Conservation (phyloP, 1,140 invertebrate genomes). For the Oedothorax gibbosus region DNA sequence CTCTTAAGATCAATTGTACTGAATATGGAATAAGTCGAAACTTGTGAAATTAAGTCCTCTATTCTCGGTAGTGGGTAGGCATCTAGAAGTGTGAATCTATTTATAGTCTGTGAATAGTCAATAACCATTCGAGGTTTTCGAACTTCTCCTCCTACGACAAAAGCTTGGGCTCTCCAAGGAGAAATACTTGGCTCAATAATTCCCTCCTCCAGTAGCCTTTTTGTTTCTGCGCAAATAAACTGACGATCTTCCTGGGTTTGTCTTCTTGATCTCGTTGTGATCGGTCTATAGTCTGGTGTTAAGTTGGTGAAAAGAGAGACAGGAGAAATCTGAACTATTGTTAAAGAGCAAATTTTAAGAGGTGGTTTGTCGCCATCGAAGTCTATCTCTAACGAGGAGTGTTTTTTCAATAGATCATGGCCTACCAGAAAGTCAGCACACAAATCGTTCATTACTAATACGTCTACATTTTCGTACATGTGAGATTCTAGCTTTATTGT, state of each 20-base stretch:
- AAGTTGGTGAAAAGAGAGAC: constrained; percentile 13
- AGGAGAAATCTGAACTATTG: background rate
- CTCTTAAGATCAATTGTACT: constrained; percentile 65
- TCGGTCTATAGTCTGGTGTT: background rate
- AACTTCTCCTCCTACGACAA: constrained; percentile 19
- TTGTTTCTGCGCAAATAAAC: constrained; percentile 16
- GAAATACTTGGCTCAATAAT: constrained; percentile 48
- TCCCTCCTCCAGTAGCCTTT: constrained; percentile 8
- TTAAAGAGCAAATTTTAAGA: constrained; percentile 7
- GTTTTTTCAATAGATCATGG: constrained; percentile 1
- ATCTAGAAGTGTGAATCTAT: constrained; percentile 43
- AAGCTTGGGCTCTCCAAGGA: constrained; percentile 52
- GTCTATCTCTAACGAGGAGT: constrained; percentile 7
- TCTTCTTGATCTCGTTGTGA: constrained; percentile 16
- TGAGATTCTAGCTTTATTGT: background rate
- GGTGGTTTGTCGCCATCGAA: constrained; percentile 5
- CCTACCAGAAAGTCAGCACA: constrained; percentile 2
- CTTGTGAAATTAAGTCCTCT: constrained; percentile 27
- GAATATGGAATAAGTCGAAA: constrained; percentile 60
- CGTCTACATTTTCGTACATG: background rate
- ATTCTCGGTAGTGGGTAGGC: constrained; percentile 36
- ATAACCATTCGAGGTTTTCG: constrained; percentile 39
- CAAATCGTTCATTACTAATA: background rate
- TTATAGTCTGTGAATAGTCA: constrained; percentile 57
- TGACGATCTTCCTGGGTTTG: background rate